Conservation (phyloP, 1,140 invertebrate genomes). For the Caenorhabditis brenneri region DNA sequence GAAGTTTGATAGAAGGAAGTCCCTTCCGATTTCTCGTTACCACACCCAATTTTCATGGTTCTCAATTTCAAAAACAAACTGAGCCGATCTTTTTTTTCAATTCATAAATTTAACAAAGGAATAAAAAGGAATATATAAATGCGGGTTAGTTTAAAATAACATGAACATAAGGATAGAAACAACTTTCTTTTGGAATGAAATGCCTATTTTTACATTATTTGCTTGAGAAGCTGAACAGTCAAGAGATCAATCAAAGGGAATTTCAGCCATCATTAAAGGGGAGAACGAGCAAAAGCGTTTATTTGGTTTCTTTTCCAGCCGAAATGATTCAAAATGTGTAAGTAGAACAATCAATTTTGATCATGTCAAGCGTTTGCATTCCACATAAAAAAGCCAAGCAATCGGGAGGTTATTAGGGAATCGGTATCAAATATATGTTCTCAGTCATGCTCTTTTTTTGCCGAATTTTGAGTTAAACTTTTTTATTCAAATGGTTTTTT, state of each 20-base stretch:
- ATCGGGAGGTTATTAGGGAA: neutral
- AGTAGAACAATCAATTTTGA: neutral
- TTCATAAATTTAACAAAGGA: neutral
- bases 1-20: neutral
- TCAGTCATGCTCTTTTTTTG: neutral
- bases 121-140: neutral
- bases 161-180: neutral
- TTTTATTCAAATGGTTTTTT: neutral
- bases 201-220: neutral
- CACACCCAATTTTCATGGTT: neutral
- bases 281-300: neutral
- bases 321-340: neutral
- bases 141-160: conserved; percentile 13
- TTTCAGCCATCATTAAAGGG: neutral
- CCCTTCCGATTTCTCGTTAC: neutral
- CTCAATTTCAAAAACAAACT: too few species aligned
- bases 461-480: neutral
- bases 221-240: neutral
- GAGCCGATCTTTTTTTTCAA: neutral
- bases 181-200: neutral
- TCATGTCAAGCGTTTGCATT: neutral
- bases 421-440: neutral
- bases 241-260: neutral
- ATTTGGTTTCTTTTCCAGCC: neutral
- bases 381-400: conserved; percentile 48